These are phyloP conservation scores for Gadopsis marmoratus DNA, from an alignment of 2,797 vertebrate species.

Conservation along the genomic window DNA sequence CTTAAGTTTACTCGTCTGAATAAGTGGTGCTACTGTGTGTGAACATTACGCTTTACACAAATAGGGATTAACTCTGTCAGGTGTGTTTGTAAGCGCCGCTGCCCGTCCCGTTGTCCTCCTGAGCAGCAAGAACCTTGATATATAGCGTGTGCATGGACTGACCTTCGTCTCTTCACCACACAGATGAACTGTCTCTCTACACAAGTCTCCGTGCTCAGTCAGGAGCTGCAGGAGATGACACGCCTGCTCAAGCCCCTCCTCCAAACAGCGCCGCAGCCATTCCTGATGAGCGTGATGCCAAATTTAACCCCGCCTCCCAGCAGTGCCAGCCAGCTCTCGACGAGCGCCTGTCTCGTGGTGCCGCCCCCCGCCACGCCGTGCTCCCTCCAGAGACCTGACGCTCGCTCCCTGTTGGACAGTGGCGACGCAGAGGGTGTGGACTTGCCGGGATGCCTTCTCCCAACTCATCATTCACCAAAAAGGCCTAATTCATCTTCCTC, in stretches of 20 bases:
- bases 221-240: constrained; percentile 88
- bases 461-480: constrained; percentile 70
- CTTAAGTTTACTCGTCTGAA: not conserved
- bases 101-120: not conserved
- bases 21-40: too few species aligned
- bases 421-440: constrained; percentile 70
- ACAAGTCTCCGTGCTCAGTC: constrained; percentile 86
- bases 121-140: not conserved
- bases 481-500: constrained; percentile 60
- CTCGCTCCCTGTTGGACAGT: constrained; percentile 80
- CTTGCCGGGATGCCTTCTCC: constrained; percentile 82
- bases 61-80: not conserved
- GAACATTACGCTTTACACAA: not conserved
- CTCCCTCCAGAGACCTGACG: constrained; percentile 53
- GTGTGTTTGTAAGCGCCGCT: not conserved
- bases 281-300: constrained; percentile 72
- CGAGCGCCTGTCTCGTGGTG: constrained; percentile 40
- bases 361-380: constrained; percentile 39
- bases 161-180: not conserved
- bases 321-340: constrained; percentile 67
- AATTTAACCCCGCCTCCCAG: constrained; percentile 72
- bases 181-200: constrained; percentile 87
- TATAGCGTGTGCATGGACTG: not conserved
- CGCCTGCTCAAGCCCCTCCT: constrained; percentile 86
- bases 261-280: constrained; percentile 73